Conservation (phyloP, 1,140 invertebrate genomes). For the Drosophila mayri region DNA sequence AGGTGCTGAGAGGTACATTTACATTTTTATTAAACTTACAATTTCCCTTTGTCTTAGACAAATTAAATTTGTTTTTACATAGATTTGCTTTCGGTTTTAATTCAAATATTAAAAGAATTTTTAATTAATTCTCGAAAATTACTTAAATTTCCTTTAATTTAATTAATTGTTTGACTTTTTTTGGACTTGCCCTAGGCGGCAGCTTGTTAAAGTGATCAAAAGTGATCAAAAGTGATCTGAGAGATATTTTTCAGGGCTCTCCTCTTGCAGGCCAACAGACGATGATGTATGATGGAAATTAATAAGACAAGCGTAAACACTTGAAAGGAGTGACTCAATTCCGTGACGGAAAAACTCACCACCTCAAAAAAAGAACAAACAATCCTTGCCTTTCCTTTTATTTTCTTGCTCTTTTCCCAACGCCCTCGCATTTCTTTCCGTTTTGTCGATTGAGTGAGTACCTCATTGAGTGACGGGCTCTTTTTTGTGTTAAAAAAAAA, state of each 20-base stretch:
- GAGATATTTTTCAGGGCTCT: slow-evolving; percentile 6
- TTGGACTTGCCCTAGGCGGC: background rate
- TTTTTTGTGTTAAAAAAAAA: slow-evolving; percentile 4
- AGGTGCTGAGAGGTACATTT: background rate
- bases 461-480: slow-evolving; percentile 25
- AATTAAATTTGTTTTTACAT: background rate
- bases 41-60: background rate
- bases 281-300: slow-evolving; percentile 77
- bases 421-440: slow-evolving; percentile 21
- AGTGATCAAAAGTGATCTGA: background rate
- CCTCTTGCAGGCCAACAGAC: slow-evolving; percentile 53
- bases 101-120: background rate
- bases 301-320: slow-evolving; percentile 81
- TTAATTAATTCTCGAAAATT: background rate
- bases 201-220: slow-evolving; percentile 43
- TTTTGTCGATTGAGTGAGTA: slow-evolving; percentile 11
- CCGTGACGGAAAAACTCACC: slow-evolving; percentile 32
- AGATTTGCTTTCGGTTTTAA: background rate
- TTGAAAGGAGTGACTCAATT: slow-evolving; percentile 67
- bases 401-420: background rate
- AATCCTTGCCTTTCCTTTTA: background rate
- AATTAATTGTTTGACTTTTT: background rate
- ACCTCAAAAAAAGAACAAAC: slow-evolving; percentile 1
- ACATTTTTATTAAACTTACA: background rate
- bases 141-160: no score